Conservation (phyloP, 2,888 invertebrate species). For the Polydrusus cervinus region DNA sequence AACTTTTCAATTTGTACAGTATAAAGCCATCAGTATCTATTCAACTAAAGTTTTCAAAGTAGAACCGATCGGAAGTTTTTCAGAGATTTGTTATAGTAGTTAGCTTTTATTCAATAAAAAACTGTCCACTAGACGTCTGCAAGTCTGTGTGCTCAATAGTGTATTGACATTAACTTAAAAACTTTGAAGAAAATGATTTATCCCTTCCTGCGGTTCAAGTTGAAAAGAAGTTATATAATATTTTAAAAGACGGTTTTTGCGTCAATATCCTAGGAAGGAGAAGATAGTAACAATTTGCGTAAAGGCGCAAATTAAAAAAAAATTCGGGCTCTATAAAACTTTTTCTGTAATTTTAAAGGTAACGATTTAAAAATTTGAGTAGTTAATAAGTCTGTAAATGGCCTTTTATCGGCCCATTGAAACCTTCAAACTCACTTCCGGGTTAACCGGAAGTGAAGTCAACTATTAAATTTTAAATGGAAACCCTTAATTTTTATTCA, state of each 20-base stretch:
- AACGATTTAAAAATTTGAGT: too few relatives aligned
- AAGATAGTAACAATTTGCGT: too few relatives aligned
- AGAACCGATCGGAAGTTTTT: slow-evolving; percentile 23
- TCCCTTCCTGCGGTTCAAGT: neutral
- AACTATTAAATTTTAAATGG: too few relatives aligned
- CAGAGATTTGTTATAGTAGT: slow-evolving; percentile 21
- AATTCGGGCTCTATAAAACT: too few relatives aligned
- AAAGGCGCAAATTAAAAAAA: too few relatives aligned
- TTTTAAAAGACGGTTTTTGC: neutral
- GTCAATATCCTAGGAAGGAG: too few relatives aligned
- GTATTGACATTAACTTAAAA: slow-evolving; percentile 4
- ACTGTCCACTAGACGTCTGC: slow-evolving; percentile 7
- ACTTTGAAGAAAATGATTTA: slow-evolving; percentile 12
- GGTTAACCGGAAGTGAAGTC: too few relatives aligned
- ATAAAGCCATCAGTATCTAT: neutral
- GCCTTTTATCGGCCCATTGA: too few relatives aligned
- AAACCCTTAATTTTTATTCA: too few relatives aligned
- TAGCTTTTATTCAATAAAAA: slow-evolving; percentile 12
- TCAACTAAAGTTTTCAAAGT: slow-evolving; percentile 19
- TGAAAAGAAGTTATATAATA: neutral
- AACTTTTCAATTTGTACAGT: slow-evolving; percentile 15
- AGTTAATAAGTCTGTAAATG: too few relatives aligned
- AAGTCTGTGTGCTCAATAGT: slow-evolving; percentile 18
- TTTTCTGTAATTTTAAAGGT: too few relatives aligned
- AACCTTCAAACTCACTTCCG: too few relatives aligned